Base-by-base conservation (phyloP, 2,888 invertebrate genomes). In the Ormyrus thymus region DNA sequence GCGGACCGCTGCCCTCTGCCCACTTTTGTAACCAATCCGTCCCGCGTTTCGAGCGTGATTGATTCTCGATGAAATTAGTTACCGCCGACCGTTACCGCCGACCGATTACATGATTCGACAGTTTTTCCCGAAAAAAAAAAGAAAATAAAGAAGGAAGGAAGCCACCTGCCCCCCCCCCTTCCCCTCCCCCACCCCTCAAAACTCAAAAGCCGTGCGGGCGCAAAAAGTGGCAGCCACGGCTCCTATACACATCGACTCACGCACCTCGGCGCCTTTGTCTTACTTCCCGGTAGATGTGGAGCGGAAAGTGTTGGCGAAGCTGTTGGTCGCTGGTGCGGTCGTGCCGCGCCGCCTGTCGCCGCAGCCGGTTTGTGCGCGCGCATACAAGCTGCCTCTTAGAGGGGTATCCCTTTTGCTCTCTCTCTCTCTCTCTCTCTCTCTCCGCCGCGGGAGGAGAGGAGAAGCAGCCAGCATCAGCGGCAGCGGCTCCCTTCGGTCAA, bases 281-380 rank as follows among this genome's bases (percentile, higher is more conserved):
- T 80, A 79, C 81, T 81, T 81, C 80, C 79, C 70, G 79, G 83
- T 81, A 81, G 29, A 29, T 55, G 7, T 55, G 51, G 48, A 58
- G 10, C 55, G 84, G 83, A 83, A 85, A 87, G 88, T 87, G 89
- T 88, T 87, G 87, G 87, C 87, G 88, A 88, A 87, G 87, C 88
- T 89, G 87, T 88, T 86, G 88, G 87, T 88, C 85, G 87, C 82
- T 73, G 71, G 55, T 78, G 75, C 85, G 88, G 88, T 88, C 86
- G 84, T 85, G 85, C 29, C 84, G 85, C 85, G 84, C 85, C 85
- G 86, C 84, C 85, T 83, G 83, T 86, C 68, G 56, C 69, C 66
- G 78, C 78, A 87, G 86, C 87, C 86, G 87, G 87, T 88, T 88
- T 87, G 85, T 86, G 86, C 87, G 87, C 86, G 84, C 86, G 83